Percentiles rank a stretch among this genome's conserved stretches.
phyloP scores from a whole-genome alignment of 2,113 vertebrate species.

The Campylomormyrus numenius region DNA sequence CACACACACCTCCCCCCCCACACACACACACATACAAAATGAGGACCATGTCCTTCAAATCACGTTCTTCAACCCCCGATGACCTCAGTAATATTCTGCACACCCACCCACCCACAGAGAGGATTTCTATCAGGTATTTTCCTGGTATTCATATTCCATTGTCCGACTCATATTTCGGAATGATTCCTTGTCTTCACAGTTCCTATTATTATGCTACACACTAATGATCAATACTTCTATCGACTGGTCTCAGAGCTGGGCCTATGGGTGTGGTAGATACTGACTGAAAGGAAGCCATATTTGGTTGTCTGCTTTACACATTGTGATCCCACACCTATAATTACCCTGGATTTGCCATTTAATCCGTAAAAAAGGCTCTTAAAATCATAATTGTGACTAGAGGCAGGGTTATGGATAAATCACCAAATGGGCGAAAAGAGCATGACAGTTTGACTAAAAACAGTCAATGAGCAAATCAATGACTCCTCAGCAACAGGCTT shows the following conservation, averaged over 20 bases:
- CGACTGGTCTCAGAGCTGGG: neutral
- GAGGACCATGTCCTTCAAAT: neutral
- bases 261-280: neutral
- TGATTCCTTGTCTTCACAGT: neutral
- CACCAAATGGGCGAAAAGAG: neutral
- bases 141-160: neutral
- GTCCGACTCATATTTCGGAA: neutral
- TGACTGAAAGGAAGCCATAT: neutral
- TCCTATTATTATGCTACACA: neutral
- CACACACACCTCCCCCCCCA: neutral
- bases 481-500: neutral
- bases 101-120: neutral
- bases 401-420: neutral
- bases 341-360: neutral
- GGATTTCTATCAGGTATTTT: neutral
- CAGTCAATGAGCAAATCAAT: neutral
- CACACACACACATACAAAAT: neutral
- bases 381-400: neutral
- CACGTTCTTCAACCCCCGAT: neutral
- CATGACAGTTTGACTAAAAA: neutral
- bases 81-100: neutral
- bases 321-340: neutral
- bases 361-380: neutral
- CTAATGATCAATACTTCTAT: neutral
- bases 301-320: neutral